Conservation (phyloP, 2,797 vertebrate genomes). For the Nannoperca australis region DNA sequence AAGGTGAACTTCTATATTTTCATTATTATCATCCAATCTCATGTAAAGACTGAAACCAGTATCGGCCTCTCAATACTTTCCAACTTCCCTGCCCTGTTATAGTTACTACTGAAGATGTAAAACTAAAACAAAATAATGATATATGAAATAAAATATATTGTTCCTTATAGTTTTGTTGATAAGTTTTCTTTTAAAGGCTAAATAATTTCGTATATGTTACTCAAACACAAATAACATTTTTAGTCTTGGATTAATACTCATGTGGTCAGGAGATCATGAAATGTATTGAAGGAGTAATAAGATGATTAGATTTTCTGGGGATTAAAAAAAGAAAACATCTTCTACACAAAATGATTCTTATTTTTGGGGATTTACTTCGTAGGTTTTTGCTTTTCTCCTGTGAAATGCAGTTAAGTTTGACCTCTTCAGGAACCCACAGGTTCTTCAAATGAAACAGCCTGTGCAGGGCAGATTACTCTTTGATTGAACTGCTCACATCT, state of each 20-base stretch:
- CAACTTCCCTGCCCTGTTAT: not conserved
- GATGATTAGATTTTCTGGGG: not conserved
- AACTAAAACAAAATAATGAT: not conserved
- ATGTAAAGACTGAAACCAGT: not conserved
- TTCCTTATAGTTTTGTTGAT: too few species aligned
- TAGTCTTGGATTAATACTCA: not conserved
- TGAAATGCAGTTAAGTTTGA: not conserved
- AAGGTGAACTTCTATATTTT: not conserved
- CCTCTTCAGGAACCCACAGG: not conserved
- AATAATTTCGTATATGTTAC: too few species aligned
- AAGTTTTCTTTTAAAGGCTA: too few species aligned
- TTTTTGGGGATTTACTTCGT: not conserved
- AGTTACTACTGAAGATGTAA: not conserved
- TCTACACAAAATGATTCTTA: not conserved
- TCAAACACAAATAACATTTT: not conserved
- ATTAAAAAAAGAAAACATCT: not conserved
- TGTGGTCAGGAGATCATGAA: not conserved
- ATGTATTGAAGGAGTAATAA: not conserved
- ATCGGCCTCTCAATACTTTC: not conserved
- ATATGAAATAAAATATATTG: not conserved
- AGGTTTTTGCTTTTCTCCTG: not conserved
- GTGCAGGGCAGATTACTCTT: not conserved
- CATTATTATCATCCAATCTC: not conserved
- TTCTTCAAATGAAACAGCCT: not conserved
- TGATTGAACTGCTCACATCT: too few species aligned